A percentile compares a stretch with the other conserved stretches of the same genome.
Evolutionary conservation across 1,140 invertebrate genomes (phyloP).

Genomic region (Pteromalus puparum): DNA sequence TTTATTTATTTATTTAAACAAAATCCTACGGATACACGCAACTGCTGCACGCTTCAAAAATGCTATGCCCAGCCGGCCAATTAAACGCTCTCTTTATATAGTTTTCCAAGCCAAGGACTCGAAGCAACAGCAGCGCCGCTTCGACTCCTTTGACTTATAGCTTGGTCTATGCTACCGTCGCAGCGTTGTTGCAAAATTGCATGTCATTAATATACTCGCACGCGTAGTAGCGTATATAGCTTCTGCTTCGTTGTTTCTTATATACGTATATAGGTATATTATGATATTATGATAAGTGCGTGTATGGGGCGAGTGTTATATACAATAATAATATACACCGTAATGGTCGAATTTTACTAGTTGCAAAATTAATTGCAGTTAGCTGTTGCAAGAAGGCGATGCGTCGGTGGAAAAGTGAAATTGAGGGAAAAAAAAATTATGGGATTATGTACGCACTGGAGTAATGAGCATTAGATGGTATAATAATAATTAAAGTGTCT

Average conservation of each 20-base stretch:
- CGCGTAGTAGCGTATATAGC: constrained; percentile 52
- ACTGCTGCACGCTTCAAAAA: constrained; percentile 58
- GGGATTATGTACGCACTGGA: no score
- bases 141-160: background rate
- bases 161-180: background rate
- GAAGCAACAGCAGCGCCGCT: constrained; percentile 55
- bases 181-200: constrained; percentile 70
- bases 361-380: no score
- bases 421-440: no score
- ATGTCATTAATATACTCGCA: constrained; percentile 70
- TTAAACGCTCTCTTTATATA: constrained; percentile 74
- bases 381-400: no score
- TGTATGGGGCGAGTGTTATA: no score
- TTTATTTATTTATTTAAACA: constrained; percentile 46
- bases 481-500: no score
- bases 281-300: no score
- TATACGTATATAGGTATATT: no score
- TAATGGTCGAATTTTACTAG: no score
- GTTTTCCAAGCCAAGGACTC: constrained; percentile 73
- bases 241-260: background rate
- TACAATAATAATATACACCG: no score
- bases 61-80: constrained; percentile 61
- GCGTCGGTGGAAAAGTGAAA: no score
- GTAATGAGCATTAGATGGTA: no score
- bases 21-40: constrained; percentile 44